Evolutionary conservation across 2,888 invertebrate species (phyloP), one percentile per base, ranked within the genome.

Genomic region (Caenorhabditis panamensis): DNA sequence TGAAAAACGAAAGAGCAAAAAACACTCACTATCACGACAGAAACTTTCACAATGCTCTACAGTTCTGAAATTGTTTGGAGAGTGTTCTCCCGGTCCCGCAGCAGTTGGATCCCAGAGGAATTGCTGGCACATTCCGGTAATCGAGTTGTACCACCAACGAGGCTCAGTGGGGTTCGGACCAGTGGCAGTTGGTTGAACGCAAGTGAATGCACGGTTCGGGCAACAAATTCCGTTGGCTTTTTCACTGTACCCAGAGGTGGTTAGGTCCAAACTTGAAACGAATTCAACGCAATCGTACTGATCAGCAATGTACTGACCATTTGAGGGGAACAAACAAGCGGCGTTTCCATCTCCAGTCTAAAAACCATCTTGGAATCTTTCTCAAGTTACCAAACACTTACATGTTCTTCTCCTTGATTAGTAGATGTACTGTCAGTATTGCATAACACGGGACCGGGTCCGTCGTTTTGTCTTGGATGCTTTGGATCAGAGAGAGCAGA

Each of bases 161-260:
- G 87, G 87, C 62, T 87, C 87, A 9, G 86, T 84, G n/a, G 87
- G 87, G 64, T 87, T 87, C 8, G 86, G 86, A 4, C 87, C 87
- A 31, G 87, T 86, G 0, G 87, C 87, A 26, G 87, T 86, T 2
- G 87, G 86, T 68, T 86, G 86, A 18, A 86, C 77, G 59, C 87
- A 87, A 1, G 86, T 86, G 75, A 86, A 87, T 1, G 86, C 86
- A 47, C 87, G 73, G 67, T 87, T 87, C 13, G 87, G 87, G 56
- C 87, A 87, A 53, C 87, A 87, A 24, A 87, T 86, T 44, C 87
- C 87, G 49, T 87, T 82, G 4, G 87, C 86, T 61, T 84, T 84
- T 20, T 86, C 85, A 24, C 83, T 83, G 71, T 86, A 87, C 24
- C 87, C 87, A 56, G 84, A 82, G 9, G 82, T 67, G 2, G 86